phyloP scores from a whole-genome alignment of 2,113 vertebrate species.

The Xiphias gladius region DNA sequence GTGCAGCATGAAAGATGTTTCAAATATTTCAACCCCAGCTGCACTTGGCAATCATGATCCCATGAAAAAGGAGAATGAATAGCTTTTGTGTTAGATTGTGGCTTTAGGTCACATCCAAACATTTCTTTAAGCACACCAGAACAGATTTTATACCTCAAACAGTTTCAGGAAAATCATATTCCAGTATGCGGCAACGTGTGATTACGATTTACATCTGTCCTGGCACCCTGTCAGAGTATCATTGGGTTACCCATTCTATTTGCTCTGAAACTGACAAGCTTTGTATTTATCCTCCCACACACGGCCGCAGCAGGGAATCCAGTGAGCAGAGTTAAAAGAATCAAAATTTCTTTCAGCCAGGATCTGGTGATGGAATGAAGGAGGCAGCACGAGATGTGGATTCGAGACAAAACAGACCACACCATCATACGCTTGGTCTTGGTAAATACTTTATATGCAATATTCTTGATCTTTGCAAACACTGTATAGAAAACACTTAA shows the following conservation, averaged over 20 bases:
- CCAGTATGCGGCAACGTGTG: constrained; percentile 1
- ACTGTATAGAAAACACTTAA: constrained; percentile 86
- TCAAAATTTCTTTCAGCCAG: constrained; percentile 1
- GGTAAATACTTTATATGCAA: constrained; percentile 89
- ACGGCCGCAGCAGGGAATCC: constrained; percentile 44
- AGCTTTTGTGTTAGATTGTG: constrained; percentile 2
- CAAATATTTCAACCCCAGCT: constrained; percentile 19
- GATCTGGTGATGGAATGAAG: neutral
- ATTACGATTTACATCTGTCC: constrained; percentile 63
- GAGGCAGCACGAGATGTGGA: constrained; percentile 13
- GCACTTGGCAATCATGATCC: constrained; percentile 4
- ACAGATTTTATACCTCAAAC: constrained; percentile 6
- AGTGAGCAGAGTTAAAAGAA: constrained; percentile 27
- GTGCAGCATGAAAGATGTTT: neutral
- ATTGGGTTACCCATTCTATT: constrained; percentile 54
- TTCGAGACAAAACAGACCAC: constrained; percentile 64
- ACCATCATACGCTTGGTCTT: constrained; percentile 61
- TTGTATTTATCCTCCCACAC: constrained; percentile 66
- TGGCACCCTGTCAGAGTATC: constrained; percentile 53
- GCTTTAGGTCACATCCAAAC: neutral
- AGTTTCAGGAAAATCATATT: constrained; percentile 24
- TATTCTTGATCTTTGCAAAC: constrained; percentile 87
- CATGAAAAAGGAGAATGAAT: constrained; percentile 14
- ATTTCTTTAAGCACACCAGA: neutral
- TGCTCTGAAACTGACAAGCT: constrained; percentile 52